Conservation (phyloP, 2,113 vertebrate genomes). For the Parus major region DNA sequence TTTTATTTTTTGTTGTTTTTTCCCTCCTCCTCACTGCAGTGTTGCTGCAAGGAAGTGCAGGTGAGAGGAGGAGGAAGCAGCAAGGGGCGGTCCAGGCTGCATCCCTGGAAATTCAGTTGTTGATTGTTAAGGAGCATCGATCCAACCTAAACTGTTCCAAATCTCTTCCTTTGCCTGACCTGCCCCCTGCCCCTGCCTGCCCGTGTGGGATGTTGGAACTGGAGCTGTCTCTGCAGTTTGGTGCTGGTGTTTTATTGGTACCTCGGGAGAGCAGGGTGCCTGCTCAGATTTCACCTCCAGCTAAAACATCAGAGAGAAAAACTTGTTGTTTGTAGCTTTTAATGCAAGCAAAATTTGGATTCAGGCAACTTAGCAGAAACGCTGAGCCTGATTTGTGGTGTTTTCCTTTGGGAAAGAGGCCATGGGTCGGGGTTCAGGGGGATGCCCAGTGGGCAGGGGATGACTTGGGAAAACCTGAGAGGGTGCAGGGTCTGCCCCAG, state of each 20-base stretch:
- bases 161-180: neutral
- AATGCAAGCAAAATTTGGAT: neutral
- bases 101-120: neutral
- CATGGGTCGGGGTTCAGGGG: rapidly evolving
- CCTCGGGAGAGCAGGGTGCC: rapidly evolving
- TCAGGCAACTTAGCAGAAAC: neutral
- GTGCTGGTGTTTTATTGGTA: neutral
- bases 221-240: neutral
- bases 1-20: too few relatives aligned
- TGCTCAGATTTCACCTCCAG: neutral
- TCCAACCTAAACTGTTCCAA: neutral
- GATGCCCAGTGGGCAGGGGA: rapidly evolving
- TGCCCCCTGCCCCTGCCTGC: rapidly evolving
- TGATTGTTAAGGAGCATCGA: rapidly evolving
- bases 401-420: neutral
- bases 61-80: neutral
- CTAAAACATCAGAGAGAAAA: neutral
- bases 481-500: neutral
- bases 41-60: neutral
- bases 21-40: rapidly evolving
- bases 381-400: rapidly evolving
- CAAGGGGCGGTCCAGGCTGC: neutral
- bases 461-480: rapidly evolving
- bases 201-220: rapidly evolving
- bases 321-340: rapidly evolving